phyloP scores from a whole-genome alignment of 2,113 vertebrate genomes.

The Atherinomorus stipes region DNA sequence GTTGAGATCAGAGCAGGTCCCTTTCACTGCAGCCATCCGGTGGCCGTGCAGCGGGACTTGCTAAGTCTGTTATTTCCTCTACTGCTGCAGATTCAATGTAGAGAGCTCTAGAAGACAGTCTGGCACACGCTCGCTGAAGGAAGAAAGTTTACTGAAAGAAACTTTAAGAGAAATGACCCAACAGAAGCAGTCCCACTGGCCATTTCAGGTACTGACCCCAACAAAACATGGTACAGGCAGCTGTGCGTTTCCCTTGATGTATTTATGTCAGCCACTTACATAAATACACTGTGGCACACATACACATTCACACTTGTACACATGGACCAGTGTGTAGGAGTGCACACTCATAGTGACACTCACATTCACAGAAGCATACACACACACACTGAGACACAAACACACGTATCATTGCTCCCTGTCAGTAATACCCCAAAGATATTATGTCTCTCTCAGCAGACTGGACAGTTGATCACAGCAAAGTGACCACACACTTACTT shows the following conservation, averaged over 20 bases:
- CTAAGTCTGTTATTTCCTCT: slow-evolving; percentile 55
- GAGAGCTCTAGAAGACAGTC: slow-evolving; percentile 32
- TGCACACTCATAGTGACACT: slow-evolving; percentile 27
- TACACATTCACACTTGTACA: slow-evolving; percentile 51
- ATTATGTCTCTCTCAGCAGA: slow-evolving; percentile 75
- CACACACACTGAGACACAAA: slow-evolving; percentile 40
- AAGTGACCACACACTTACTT: slow-evolving; percentile 57
- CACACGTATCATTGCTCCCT: slow-evolving; percentile 56
- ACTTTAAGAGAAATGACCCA: slow-evolving; percentile 31
- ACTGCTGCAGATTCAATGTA: slow-evolving; percentile 40
- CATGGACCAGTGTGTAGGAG: slow-evolving; percentile 36
- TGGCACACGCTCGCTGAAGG: not conserved
- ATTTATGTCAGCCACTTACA: slow-evolving; percentile 77
- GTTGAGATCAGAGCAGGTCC: slow-evolving; percentile 67
- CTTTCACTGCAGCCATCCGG: slow-evolving; percentile 61
- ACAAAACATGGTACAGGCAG: slow-evolving; percentile 69
- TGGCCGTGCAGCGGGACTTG: slow-evolving; percentile 41
- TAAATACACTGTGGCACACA: slow-evolving; percentile 66
- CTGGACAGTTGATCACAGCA: slow-evolving; percentile 71
- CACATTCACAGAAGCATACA: slow-evolving; percentile 16
- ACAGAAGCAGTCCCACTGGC: slow-evolving; percentile 34
- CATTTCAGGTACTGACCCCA: slow-evolving; percentile 55
- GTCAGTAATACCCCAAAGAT: slow-evolving; percentile 78
- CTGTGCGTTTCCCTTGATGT: slow-evolving; percentile 74
- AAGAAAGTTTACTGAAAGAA: slow-evolving; percentile 34